Evolutionary conservation across 2,797 vertebrate genomes (phyloP).

Genomic region (Pelobates cultripes): DNA sequence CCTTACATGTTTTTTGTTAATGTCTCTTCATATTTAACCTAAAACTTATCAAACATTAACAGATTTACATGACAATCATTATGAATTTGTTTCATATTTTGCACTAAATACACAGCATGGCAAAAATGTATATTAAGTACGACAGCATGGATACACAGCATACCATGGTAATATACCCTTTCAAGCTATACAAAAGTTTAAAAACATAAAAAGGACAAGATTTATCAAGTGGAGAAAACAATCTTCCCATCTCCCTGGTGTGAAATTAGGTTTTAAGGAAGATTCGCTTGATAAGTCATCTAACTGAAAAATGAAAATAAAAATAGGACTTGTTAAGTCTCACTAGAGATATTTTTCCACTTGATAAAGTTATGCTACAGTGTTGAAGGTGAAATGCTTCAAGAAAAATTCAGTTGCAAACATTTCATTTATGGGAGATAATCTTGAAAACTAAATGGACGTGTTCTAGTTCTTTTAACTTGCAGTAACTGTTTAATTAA

Average conservation of each 20-base stretch:
- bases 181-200: background rate
- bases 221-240: background rate
- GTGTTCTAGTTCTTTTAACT: too few species aligned
- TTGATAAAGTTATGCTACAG: background rate
- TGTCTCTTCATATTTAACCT: too few species aligned
- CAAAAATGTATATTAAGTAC: too few species aligned
- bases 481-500: too few species aligned
- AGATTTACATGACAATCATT: too few species aligned
- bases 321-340: background rate
- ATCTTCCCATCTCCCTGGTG: background rate
- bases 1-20: too few species aligned
- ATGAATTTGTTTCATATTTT: too few species aligned
- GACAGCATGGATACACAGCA: background rate
- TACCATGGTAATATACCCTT: background rate
- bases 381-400: background rate
- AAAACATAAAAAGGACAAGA: background rate
- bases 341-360: background rate
- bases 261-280: background rate
- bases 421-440: background rate
- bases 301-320: background rate
- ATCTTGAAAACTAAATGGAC: too few species aligned
- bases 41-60: too few species aligned
- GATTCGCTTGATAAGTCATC: background rate
- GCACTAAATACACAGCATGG: too few species aligned
- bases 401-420: background rate